A percentile compares a stretch with the other conserved stretches of the same genome.
Evolutionary conservation across 2,113 vertebrate species (phyloP).

Genomic region (Cacatua alba): DNA sequence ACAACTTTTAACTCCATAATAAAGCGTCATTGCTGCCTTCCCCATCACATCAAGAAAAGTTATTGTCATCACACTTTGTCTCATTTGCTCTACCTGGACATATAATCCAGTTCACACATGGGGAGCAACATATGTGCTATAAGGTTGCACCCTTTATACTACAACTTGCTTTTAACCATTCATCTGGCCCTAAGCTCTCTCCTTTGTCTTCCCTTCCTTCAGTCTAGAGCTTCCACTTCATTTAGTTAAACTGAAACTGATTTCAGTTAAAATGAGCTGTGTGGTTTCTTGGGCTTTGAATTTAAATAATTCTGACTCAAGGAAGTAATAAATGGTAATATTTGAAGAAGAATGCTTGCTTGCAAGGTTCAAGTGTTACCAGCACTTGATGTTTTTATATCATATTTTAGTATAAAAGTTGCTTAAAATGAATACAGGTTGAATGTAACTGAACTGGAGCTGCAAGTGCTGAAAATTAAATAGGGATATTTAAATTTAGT

Average conservation of each 20-base stretch:
- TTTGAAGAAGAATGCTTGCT: background rate
- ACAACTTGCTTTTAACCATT: background rate
- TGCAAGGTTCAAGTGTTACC: background rate
- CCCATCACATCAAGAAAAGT: background rate
- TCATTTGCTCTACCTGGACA: background rate
- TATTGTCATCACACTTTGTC: accelerated
- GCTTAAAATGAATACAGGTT: background rate
- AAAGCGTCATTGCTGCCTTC: background rate
- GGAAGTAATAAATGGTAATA: background rate
- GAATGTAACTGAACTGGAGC: background rate
- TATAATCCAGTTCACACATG: accelerated
- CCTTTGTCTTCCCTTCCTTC: background rate
- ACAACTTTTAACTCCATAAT: background rate
- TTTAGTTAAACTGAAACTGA: background rate
- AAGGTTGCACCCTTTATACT: too few species aligned
- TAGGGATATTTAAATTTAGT: background rate
- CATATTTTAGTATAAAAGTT: background rate
- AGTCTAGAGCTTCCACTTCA: background rate
- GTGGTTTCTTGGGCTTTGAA: background rate
- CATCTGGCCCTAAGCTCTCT: background rate
- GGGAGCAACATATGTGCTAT: accelerated
- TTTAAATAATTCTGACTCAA: background rate
- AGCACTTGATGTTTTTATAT: background rate
- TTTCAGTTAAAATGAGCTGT: background rate
- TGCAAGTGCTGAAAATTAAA: background rate